phyloP scores from a whole-genome alignment of 2,888 invertebrate species.

The Cepaea hortensis region DNA sequence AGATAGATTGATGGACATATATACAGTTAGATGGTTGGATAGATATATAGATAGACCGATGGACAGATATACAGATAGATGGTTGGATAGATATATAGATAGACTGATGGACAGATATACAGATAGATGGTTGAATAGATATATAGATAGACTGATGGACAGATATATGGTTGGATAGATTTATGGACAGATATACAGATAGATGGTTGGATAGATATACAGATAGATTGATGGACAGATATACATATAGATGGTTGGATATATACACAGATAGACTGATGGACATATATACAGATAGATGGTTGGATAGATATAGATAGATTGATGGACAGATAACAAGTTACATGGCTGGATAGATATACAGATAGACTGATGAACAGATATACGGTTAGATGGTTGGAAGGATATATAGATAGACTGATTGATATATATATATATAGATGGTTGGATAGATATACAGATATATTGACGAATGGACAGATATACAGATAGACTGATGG shows the following conservation, averaged over 20 bases:
- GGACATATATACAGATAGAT: slow-evolving; percentile 4
- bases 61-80: too few species aligned
- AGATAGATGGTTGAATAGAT: too few species aligned
- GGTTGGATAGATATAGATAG: slow-evolving; percentile 12
- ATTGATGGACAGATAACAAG: too few species aligned
- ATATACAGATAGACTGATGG: neutral
- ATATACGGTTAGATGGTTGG: slow-evolving; percentile 16
- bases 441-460: slow-evolving; percentile 5
- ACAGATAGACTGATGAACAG: slow-evolving; percentile 13
- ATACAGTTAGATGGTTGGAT: too few species aligned
- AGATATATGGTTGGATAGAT: too few species aligned
- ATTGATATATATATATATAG: slow-evolving; percentile 10
- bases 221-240: neutral
- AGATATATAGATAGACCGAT: too few species aligned
- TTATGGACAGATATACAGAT: too few species aligned
- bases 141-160: too few species aligned
- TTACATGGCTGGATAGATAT: neutral
- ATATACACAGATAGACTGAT: slow-evolving; percentile 18
- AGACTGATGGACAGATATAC: too few species aligned
- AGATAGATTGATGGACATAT: too few species aligned
- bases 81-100: too few species aligned
- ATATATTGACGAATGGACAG: slow-evolving; percentile 6
- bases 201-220: slow-evolving; percentile 5
- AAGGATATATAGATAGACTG: slow-evolving; percentile 21
- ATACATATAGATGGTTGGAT: slow-evolving; percentile 14